Evolutionary conservation across 2,113 vertebrate genomes (phyloP).

Genomic region (Sander lucioperca): DNA sequence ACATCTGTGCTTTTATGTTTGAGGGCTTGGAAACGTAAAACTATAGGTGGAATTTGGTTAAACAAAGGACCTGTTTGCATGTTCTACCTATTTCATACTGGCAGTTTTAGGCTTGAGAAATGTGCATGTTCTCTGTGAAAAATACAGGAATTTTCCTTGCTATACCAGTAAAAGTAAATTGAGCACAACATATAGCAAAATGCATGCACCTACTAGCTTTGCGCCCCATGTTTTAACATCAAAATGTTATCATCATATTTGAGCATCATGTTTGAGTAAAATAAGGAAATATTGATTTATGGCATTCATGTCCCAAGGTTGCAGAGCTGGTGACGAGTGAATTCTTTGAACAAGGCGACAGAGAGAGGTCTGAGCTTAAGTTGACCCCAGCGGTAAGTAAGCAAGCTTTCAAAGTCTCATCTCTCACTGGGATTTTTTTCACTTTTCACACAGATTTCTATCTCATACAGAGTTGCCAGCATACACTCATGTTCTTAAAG

Average conservation of each 20-base stretch:
- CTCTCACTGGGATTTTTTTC: background rate
- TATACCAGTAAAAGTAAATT: background rate
- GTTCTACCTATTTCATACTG: background rate
- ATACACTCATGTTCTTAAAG: background rate
- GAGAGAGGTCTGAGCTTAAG: conserved; percentile 96
- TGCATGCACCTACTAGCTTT: background rate
- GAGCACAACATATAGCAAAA: background rate
- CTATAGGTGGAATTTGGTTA: background rate
- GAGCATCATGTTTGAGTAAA: background rate
- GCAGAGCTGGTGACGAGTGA: conserved; percentile 98
- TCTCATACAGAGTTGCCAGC: background rate
- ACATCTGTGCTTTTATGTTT: background rate
- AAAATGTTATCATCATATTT: background rate
- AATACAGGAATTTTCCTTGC: too few relatives aligned
- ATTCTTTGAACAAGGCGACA: conserved; percentile 99
- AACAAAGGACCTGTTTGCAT: background rate
- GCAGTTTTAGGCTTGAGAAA: background rate
- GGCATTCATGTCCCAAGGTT: conserved; percentile 84
- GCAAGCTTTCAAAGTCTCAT: background rate
- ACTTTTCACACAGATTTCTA: background rate
- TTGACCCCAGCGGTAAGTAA: conserved; percentile 93
- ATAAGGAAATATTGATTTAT: conserved; percentile 4
- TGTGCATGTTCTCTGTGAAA: background rate
- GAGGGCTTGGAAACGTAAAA: background rate
- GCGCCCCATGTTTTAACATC: background rate